Evolutionary conservation across 2,797 vertebrate species (phyloP), one percentile per base, ranked within the genome.

Genomic region (Cynodonichthys magdalenae): DNA sequence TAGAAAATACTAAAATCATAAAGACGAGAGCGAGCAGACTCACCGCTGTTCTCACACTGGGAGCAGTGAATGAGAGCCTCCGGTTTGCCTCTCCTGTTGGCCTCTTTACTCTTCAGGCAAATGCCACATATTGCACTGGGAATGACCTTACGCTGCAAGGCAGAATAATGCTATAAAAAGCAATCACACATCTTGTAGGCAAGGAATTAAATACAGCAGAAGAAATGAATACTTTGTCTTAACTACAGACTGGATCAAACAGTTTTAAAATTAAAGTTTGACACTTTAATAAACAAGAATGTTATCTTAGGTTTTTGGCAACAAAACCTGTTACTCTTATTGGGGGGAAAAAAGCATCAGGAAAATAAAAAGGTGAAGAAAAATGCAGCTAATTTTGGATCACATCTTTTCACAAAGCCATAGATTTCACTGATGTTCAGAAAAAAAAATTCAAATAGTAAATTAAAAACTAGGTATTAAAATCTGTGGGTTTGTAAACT

Each of bases 41-140:
- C 90, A 99, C 98, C 97, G 18, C 97, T 99, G 91, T 98, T 99
- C 57, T 95, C 95, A 92, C 98, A 99, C 87, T 99, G 97, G 91
- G 96, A 99, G 96, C 98, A 99, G 94, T 98, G 96, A 94, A 99
- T 97, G 87, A 99, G 97, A 71, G 94, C 92, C 90, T 99, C 98
- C 72, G 97, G 92, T 83, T 94, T 97, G 89, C 96, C 95, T 93
- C 92, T 97, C 96, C 92, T 98, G 97, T 96, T 96, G 94, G 95
- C 94, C 92, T 99, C 96, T 95, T 98, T 98, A 96, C 97, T 97
- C 97, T 96, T 98, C 96, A 98, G 96, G 95, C 98, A 99, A 95
- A 99, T 98, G 91, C 98, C 98, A 99, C 98, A 99, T 93, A 99
- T 94, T 94, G 97, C 98, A 97, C 95, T 97, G 94, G 96, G 96